Base-by-base conservation (phyloP, 2,888 invertebrate species). In the Drosophila koepferae region DNA sequence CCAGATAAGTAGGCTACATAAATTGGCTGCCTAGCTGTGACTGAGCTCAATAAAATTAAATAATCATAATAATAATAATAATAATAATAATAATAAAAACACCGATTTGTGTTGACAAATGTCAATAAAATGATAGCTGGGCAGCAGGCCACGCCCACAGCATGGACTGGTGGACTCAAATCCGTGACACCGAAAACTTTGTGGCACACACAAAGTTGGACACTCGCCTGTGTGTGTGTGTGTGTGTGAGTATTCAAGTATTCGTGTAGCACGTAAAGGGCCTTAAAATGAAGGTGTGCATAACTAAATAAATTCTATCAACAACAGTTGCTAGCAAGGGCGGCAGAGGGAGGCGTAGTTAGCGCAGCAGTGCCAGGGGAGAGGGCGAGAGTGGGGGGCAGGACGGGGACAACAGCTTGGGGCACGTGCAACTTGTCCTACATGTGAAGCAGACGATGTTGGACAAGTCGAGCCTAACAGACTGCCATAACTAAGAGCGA, bases 301-400 rank as follows among this genome's bases (percentile, higher is more conserved):
- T 90, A 86, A 86, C 90, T 82, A 90, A 86, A 80, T 88, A 90
- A 88, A 86, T 86, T 86, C 86, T 86, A 88, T 88, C 86, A 90
- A 71, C 77, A 68, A 66, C 87, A 81, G 85, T 69, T 58, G 82
- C 63, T 40, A 54, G 53, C 51, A 36, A 2, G 38, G 44, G 10
- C 28, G 28, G 28, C 28, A 14, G 43, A 20, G 2, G 51, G 36
- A 12, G 20, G 12, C 1, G 36, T 34, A 2, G 51, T 18, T 51
- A 34, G 4, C 6, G 36, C 34, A 34, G 34, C 34, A 4, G 10
- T 14, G 38, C 14, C 6, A 1, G 49, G 8, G 31, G 34, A 3
- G 5, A 18, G 14, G 6, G 23, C 5, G 5, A 18, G 23, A 4
- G 4, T 2, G 23, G 36, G 2, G 2, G 43, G 1, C 3, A 4